These are phyloP conservation scores for Aix galericulata DNA, from an alignment of 2,113 vertebrate species.

Conservation along the genomic window DNA sequence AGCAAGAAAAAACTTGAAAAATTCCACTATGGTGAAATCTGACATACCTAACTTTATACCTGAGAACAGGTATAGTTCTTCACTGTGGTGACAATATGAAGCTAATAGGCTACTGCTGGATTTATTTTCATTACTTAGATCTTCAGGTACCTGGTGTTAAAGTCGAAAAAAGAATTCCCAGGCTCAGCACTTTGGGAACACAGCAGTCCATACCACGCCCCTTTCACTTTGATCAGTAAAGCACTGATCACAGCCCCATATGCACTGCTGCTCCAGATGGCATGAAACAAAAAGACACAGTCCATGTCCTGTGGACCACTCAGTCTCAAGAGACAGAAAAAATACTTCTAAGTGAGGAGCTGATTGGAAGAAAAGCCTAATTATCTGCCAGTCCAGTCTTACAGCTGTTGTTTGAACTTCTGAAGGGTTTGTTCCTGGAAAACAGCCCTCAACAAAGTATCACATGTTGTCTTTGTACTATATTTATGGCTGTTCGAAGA, in stretches of 20 bases:
- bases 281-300: neutral
- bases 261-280: neutral
- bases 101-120: neutral
- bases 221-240: neutral
- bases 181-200: neutral
- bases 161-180: neutral
- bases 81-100: neutral
- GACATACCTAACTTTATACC: neutral
- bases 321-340: neutral
- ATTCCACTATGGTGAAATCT: neutral
- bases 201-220: neutral
- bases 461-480: neutral
- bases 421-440: neutral
- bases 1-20: neutral
- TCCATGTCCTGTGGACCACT: neutral
- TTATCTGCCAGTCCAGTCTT: neutral
- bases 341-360: neutral
- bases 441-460: neutral
- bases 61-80: neutral
- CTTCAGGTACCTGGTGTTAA: neutral
- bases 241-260: neutral
- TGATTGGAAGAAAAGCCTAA: neutral
- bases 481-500: neutral
- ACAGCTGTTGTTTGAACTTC: neutral
- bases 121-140: neutral